Evolutionary conservation across 2,113 vertebrate species (phyloP).

Genomic region (Seriola rivoliana): DNA sequence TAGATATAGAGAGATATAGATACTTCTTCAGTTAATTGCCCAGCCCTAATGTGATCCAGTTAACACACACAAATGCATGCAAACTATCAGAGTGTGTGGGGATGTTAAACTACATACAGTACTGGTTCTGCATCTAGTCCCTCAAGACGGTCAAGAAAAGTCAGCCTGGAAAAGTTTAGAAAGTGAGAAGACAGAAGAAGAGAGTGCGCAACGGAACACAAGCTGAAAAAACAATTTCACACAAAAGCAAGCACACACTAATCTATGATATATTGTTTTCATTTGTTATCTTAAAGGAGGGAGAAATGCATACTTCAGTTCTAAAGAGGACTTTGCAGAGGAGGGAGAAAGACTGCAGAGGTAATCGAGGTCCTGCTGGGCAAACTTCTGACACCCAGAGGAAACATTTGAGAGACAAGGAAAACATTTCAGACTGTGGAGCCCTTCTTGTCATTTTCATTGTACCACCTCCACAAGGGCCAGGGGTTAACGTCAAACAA

Average conservation of each 20-base stretch:
- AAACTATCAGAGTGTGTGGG: not conserved
- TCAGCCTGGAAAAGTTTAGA: not conserved
- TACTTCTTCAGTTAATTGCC: too few species aligned
- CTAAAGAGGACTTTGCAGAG: conserved; percentile 11
- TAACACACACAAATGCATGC: not conserved
- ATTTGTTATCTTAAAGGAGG: conserved; percentile 12
- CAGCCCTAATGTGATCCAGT: too few species aligned
- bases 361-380: not conserved
- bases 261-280: conserved; percentile 27
- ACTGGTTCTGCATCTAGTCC: not conserved
- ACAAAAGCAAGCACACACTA: not conserved
- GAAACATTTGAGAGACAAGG: not conserved
- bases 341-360: conserved; percentile 24
- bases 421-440: conserved; percentile 39
- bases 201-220: not conserved
- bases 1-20: too few species aligned
- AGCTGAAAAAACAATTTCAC: not conserved
- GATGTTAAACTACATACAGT: not conserved
- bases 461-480: conserved; percentile 54
- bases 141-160: not conserved
- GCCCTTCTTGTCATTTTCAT: conserved; percentile 34
- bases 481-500: conserved; percentile 24
- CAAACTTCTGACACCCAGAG: conserved; percentile 10
- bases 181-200: not conserved
- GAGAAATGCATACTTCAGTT: not conserved